Evolutionary conservation across 2,888 invertebrate species (phyloP), one percentile per base, ranked within the genome.

Genomic region (Polyommatus iphigenia): DNA sequence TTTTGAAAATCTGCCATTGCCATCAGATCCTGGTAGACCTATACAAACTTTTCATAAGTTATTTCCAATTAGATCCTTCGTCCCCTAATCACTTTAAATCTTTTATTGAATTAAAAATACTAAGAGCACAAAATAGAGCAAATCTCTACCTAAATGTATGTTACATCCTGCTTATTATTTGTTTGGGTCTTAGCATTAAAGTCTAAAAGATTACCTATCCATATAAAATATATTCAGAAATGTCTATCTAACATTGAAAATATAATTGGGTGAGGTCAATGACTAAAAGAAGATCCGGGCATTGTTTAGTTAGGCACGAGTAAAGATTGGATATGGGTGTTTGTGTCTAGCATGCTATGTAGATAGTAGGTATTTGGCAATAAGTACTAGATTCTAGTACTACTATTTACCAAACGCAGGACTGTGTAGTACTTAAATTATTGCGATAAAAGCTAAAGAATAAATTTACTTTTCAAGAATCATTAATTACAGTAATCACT

Each of bases 281-380:
- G 59, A 59, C 59, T 20, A 10, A 57, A 59, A 8, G 20, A 20
- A 20, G 20, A 59, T 59, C 59, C 59, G 20, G 59, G 59, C 59
- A 59, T 59, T 59, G 59, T 59, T n/a, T 59, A 59, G 59, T 59
- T 59, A 20, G 20, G 59, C 54, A 54, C 54, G 54, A 54, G 18
- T 54, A 5, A 54, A 18, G 20, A n/a, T 59, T 59, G 20, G 8
- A 59, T 59, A 20, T 8, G 59, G 20, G 10, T n/a, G 10, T 59
- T 20, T 20, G 59, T 59, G 59, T 20, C 59, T 54, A 54, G 18
- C 54, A 36, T 15, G 50, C 4, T 13, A 50, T 15, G 8, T 3
- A 50, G 50, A 15, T 50, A 3, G 15, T 50, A 50, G 50, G 50
- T 54, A 54, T 54, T 15, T 15, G 5, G 50, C 18, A 18, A 54